Percentiles rank a stretch among this genome's conserved stretches.
Evolutionary conservation across 53 echinoderm and acorn worm species (phyloP).

Genomic region (Echinometra lucunter): DNA sequence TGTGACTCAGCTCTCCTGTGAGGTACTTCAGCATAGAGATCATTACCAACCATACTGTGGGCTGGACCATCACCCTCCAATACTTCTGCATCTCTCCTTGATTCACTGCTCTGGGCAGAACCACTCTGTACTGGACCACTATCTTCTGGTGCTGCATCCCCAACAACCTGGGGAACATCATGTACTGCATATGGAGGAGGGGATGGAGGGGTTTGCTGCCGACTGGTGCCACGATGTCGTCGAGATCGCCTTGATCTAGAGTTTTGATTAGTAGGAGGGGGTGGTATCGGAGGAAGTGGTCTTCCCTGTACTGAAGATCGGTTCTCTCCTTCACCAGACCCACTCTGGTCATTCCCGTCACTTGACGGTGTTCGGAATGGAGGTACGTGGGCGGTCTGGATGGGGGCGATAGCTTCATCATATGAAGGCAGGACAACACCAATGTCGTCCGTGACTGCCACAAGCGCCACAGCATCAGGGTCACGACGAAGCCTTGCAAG

Average conservation of each 20-base stretch:
- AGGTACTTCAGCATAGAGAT: conserved; percentile 61
- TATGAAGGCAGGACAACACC: conserved; percentile 74
- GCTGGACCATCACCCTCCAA: background rate
- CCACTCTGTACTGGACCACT: background rate
- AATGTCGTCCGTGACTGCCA: conserved; percentile 69
- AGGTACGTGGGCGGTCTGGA: conserved; percentile 35
- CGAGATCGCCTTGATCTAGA: conserved; percentile 8
- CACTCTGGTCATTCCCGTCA: background rate
- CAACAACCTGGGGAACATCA: conserved; percentile 8
- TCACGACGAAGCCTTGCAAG: conserved; percentile 69
- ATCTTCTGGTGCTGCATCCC: background rate
- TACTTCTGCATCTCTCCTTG: background rate
- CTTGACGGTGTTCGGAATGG: conserved; percentile 31
- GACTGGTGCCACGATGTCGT: background rate
- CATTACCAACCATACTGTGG: conserved; percentile 60
- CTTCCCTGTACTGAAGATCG: conserved; percentile 58
- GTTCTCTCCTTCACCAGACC: background rate
- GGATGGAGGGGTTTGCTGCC: background rate
- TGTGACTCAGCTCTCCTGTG: conserved; percentile 47
- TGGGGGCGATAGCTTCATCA: conserved; percentile 67
- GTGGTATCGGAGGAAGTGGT: conserved; percentile 66
- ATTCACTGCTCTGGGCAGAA: too few relatives aligned
- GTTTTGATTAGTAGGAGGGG: conserved; percentile 3
- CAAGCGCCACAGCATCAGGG: conserved; percentile 55
- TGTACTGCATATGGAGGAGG: conserved; percentile 23